Percentiles rank a stretch among this genome's conserved stretches.
Conservation (phyloP, 2,113 vertebrate species). For the Struthio camelus region DNA sequence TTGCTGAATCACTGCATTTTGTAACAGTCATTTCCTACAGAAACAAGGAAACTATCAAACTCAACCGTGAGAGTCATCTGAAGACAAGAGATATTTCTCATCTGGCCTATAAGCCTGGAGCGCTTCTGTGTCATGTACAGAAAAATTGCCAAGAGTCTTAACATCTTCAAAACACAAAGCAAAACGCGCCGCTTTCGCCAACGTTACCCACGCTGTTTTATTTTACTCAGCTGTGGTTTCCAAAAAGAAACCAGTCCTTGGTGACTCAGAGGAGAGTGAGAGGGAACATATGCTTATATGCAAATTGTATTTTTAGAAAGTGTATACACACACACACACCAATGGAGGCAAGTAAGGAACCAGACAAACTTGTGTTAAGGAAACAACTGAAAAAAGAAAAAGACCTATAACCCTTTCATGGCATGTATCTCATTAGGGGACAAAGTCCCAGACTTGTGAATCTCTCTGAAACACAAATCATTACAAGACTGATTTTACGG, state of each 20-base stretch:
- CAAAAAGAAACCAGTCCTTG: not conserved
- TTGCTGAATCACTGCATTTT: not conserved
- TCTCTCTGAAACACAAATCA: accelerated
- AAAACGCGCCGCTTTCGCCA: not conserved
- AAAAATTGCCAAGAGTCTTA: not conserved
- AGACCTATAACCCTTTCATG: accelerated
- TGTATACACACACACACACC: accelerated
- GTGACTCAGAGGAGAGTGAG: not conserved
- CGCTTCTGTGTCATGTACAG: accelerated
- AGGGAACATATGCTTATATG: accelerated
- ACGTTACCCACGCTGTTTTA: not conserved
- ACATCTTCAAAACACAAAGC: accelerated
- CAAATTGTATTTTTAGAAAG: not conserved
- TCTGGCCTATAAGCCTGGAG: not conserved
- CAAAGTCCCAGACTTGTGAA: accelerated
- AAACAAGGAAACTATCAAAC: not conserved
- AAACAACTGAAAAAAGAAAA: not conserved
- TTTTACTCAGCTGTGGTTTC: not conserved
- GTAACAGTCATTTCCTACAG: accelerated
- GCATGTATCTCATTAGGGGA: not conserved
- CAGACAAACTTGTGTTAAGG: not conserved
- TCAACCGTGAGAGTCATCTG: not conserved
- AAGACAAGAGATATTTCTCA: not conserved
- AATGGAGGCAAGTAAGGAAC: accelerated
- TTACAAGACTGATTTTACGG: not conserved